phyloP scores from a whole-genome alignment of 2,888 invertebrate genomes.

The Harpalus rubripes region DNA sequence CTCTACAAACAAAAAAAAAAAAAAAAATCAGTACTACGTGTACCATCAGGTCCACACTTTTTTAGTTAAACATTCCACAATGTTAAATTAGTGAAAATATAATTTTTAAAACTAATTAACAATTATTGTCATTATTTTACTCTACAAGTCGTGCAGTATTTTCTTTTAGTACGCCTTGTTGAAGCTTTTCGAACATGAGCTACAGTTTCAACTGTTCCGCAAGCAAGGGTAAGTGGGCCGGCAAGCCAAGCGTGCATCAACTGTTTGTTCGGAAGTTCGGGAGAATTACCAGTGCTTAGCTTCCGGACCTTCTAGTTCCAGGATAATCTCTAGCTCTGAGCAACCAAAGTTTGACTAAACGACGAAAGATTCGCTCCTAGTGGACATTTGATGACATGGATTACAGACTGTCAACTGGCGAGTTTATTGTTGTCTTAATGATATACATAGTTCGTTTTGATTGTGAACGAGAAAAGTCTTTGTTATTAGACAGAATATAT shows the following conservation, averaged over 20 bases:
- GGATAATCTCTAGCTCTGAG: constrained; percentile 15
- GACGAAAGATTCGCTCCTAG: background rate
- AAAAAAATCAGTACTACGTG: too few species aligned
- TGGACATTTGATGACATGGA: background rate
- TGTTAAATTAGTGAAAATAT: too few species aligned
- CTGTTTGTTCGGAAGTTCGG: constrained; percentile 40
- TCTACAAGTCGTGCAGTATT: too few species aligned
- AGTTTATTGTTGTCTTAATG: background rate
- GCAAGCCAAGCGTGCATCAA: constrained; percentile 22
- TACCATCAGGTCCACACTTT: too few species aligned
- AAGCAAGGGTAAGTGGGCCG: background rate
- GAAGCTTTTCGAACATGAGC: background rate
- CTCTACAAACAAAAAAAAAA: too few species aligned
- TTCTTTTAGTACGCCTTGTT: background rate
- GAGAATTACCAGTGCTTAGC: constrained; percentile 31
- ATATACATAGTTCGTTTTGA: background rate
- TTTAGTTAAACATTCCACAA: too few species aligned
- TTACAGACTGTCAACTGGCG: background rate
- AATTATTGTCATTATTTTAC: background rate
- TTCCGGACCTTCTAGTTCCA: constrained; percentile 18
- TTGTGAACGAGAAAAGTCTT: background rate
- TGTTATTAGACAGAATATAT: too few species aligned
- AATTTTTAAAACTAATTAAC: background rate
- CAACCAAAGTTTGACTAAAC: constrained; percentile 16
- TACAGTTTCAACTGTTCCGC: constrained; percentile 25